Conservation (phyloP, 2,113 vertebrate genomes). For the Neolamprologus falcicula region DNA sequence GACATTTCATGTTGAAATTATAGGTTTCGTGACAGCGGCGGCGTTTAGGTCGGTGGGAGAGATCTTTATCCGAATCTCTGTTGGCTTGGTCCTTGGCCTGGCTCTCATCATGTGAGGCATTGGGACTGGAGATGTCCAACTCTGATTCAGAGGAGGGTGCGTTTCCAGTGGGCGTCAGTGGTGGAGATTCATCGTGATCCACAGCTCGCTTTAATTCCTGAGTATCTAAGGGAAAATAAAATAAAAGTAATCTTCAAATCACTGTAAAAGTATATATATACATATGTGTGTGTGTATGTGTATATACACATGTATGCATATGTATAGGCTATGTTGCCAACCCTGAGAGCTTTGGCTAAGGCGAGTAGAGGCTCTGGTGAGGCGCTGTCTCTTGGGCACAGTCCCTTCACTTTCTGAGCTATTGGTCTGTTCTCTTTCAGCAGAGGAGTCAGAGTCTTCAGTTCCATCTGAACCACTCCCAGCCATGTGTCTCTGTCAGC, state of each 20-base stretch:
- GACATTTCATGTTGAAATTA: slow-evolving; percentile 99
- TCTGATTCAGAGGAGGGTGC: slow-evolving; percentile 98
- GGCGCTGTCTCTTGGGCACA: slow-evolving; percentile 80
- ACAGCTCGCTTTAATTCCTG: slow-evolving; percentile 84
- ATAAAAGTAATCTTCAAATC: not conserved
- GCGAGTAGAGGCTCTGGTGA: slow-evolving; percentile 92
- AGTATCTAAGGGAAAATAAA: slow-evolving; percentile 36
- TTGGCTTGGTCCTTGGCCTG: slow-evolving; percentile 86
- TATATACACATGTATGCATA: not conserved
- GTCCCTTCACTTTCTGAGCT: slow-evolving; percentile 94
- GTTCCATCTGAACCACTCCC: slow-evolving; percentile 96
- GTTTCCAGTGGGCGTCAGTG: slow-evolving; percentile 94
- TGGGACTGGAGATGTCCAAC: slow-evolving; percentile 97
- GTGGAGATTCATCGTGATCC: slow-evolving; percentile 94
- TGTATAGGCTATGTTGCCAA: slow-evolving; percentile 27
- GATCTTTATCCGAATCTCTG: slow-evolving; percentile 94
- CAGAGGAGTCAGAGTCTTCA: slow-evolving; percentile 96
- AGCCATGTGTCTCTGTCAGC: slow-evolving; percentile 81
- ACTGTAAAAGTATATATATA: not conserved
- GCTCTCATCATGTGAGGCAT: slow-evolving; percentile 93
- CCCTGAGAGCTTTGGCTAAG: slow-evolving; percentile 98
- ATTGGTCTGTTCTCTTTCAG: slow-evolving; percentile 93
- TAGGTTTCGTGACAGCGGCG: slow-evolving; percentile 98
- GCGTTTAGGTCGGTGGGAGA: slow-evolving; percentile 92
- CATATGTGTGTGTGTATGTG: not conserved